A percentile compares a stretch with the other conserved stretches of the same genome.
Conservation (phyloP, 2,113 vertebrate species). For the Marmota flaviventris region DNA sequence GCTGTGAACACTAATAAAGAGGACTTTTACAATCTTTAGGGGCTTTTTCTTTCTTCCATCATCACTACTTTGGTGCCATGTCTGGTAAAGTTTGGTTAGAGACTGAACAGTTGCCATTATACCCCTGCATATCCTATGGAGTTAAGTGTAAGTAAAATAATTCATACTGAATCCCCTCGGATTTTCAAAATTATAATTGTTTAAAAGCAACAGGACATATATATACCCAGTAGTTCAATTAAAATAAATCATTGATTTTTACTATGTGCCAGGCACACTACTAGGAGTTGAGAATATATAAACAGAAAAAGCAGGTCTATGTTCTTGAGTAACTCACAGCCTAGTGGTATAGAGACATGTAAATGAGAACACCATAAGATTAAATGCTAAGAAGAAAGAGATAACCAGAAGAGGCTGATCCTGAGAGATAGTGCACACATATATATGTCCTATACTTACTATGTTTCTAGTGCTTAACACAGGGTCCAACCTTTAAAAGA, state of each 20-base stretch:
- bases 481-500: background rate
- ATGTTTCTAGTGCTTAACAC: background rate
- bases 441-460: background rate
- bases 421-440: background rate
- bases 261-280: background rate
- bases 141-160: background rate
- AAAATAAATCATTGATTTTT: conserved; percentile 9
- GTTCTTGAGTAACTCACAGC: conserved; percentile 4
- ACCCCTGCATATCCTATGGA: background rate
- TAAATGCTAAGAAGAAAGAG: background rate
- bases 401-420: background rate
- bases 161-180: background rate
- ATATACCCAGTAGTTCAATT: background rate
- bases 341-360: background rate
- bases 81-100: conserved; percentile 48
- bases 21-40: conserved; percentile 25
- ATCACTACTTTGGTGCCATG: conserved; percentile 39
- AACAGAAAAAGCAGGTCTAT: background rate
- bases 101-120: conserved; percentile 7
- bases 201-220: background rate
- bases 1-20: conserved; percentile 48
- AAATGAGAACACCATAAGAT: background rate
- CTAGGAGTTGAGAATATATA: background rate
- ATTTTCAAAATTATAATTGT: conserved; percentile 50
- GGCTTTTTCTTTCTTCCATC: background rate